phyloP scores from a whole-genome alignment of 2,888 invertebrate species.

The Gastracanthus pulcherrimus region DNA sequence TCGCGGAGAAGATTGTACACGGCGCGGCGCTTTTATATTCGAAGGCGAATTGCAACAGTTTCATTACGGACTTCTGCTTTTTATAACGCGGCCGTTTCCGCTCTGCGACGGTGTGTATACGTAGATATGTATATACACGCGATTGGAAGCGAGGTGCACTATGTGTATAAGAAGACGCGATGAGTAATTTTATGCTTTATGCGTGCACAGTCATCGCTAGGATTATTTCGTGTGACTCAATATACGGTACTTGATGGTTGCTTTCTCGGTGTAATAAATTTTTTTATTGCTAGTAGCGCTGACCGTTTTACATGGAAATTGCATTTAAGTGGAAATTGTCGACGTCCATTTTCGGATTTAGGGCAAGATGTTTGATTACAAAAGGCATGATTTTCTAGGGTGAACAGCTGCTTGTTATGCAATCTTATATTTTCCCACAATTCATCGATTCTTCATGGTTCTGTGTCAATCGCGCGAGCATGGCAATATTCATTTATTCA shows the following conservation, averaged over 20 bases:
- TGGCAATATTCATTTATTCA: background rate
- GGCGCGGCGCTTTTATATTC: too few relatives aligned
- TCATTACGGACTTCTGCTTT: too few relatives aligned
- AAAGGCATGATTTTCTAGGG: background rate
- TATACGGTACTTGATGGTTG: too few relatives aligned
- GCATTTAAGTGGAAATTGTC: background rate
- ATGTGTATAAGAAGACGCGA: too few relatives aligned
- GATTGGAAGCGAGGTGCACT: too few relatives aligned
- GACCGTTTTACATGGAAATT: background rate
- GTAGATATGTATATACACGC: too few relatives aligned
- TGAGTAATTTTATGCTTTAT: background rate
- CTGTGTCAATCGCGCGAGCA: background rate
- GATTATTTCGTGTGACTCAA: background rate
- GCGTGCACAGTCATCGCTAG: background rate
- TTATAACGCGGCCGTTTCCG: background rate
- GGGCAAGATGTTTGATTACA: background rate
- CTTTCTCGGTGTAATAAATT: too few relatives aligned
- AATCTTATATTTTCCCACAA: background rate
- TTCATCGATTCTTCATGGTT: background rate
- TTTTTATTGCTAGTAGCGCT: too few relatives aligned
- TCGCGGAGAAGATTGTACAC: background rate
- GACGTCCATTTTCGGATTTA: background rate
- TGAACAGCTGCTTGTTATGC: background rate
- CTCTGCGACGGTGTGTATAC: background rate
- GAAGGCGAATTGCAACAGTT: too few relatives aligned